Base-by-base conservation (phyloP, 1,140 invertebrate genomes). In the Drosophila leontia region DNA sequence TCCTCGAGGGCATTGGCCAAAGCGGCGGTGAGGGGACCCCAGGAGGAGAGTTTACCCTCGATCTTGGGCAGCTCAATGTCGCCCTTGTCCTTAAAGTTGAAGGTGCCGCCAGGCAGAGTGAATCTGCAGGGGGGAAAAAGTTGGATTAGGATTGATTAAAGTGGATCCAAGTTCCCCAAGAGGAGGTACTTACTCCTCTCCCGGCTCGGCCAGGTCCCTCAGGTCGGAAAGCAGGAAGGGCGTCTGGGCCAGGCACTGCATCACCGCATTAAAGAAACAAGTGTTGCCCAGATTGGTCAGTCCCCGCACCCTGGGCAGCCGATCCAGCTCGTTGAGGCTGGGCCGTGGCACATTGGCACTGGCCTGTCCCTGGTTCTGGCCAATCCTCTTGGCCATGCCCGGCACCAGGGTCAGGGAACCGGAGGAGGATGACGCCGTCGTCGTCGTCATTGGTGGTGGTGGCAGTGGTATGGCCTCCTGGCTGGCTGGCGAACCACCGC, bases 181-280 rank as follows among this genome's bases (percentile, higher is more conserved):
- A 6, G 5, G 26, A 29, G 26, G 5, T 29, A 29, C 91, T 85
- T 81, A 92, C 91, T 92, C 94, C 75, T 96, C 95, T 1, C 95
- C 96, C 3, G 95, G 94, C 70, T 94, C 94, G 56, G 94, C 94
- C 76, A 96, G 94, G 92, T 97, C 94, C 80, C 96, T 94, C 51
- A 98, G 93, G 19, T 96, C 94, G 80, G 95, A 93, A 39, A 96
- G 94, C 47, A 99, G 94, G 92, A 96, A 96, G 23, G 96, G 96
- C 15, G 97, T 98, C 92, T 98, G 97, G 19, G 96, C 96, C 65
- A 99, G 93, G 92, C 96, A 97, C 92, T 99, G 98, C 94, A 99
- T 95, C 5, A 99, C 97, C 44, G 98, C 97, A 94, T 99, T 99
- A 86, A 99, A 98, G 94, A 98, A 99, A 93, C 98, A 99, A 2